Percentiles rank a stretch among this genome's conserved stretches.
These are phyloP conservation scores for Brachyistius frenatus DNA, from an alignment of 2,113 vertebrate species.

Conservation along the genomic window DNA sequence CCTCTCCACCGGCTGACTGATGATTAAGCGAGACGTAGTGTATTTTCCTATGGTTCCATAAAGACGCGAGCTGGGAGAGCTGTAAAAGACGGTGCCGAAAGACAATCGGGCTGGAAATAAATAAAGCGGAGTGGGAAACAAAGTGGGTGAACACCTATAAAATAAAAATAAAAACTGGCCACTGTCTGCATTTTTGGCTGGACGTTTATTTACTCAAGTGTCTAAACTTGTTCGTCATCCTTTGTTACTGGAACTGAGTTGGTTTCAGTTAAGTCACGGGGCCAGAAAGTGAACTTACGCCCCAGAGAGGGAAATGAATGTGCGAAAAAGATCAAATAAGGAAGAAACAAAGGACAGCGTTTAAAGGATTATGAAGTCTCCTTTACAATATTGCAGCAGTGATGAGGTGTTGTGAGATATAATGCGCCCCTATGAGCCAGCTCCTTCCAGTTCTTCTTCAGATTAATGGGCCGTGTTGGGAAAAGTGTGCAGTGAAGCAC, in stretches of 20 bases:
- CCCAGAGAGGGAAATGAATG: constrained; percentile 3
- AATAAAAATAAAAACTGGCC: constrained; percentile 36
- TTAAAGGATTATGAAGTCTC: constrained; percentile 57
- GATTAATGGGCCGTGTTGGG: constrained; percentile 82
- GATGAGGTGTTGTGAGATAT: constrained; percentile 66
- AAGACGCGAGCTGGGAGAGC: constrained; percentile 77
- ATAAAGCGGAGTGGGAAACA: constrained; percentile 69
- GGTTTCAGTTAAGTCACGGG: not conserved
- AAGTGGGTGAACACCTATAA: constrained; percentile 53
- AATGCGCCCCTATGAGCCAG: constrained; percentile 75
- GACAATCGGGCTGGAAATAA: constrained; percentile 76
- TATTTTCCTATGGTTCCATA: constrained; percentile 81
- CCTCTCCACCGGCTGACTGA: constrained; percentile 69
- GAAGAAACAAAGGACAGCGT: constrained; percentile 21
- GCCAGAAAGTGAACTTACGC: not conserved
- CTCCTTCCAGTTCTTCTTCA: constrained; percentile 76
- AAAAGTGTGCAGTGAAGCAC: constrained; percentile 80
- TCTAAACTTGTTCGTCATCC: constrained; percentile 10
- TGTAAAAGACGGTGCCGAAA: constrained; percentile 72
- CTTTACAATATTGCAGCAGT: constrained; percentile 59
- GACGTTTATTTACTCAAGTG: constrained; percentile 57
- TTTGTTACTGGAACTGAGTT: constrained; percentile 28
- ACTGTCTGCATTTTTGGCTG: constrained; percentile 49
- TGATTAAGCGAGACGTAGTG: constrained; percentile 79
- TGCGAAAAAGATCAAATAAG: not conserved